These are phyloP conservation scores for Notolepis coatsorum DNA, from an alignment of 2,797 vertebrate genomes.

Conservation along the genomic window DNA sequence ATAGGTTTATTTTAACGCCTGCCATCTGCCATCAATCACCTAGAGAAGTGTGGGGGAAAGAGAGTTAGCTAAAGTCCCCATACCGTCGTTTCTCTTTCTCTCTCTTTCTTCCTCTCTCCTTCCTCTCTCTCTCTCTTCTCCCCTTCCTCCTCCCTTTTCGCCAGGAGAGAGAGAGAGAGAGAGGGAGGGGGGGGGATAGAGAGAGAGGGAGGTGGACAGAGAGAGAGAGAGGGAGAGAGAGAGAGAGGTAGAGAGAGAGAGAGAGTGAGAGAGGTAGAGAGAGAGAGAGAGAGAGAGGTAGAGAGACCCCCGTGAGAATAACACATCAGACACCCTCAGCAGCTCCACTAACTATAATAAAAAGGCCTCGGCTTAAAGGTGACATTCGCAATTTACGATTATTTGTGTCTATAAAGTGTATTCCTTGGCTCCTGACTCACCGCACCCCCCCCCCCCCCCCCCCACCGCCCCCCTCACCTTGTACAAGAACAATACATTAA, in stretches of 20 bases:
- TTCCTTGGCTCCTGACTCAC: slow-evolving; percentile 96
- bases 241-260: neutral
- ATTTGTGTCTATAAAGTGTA: slow-evolving; percentile 99
- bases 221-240: neutral
- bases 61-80: slow-evolving; percentile 81
- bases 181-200: slow-evolving; percentile 23
- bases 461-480: slow-evolving; percentile 16
- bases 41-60: slow-evolving; percentile 88
- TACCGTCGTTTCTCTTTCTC: neutral
- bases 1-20: slow-evolving; percentile 97
- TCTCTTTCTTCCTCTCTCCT: slow-evolving; percentile 15
- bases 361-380: slow-evolving; percentile 99
- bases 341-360: slow-evolving; percentile 99
- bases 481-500: slow-evolving; percentile 95
- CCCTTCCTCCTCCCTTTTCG: slow-evolving; percentile 23
- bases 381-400: slow-evolving; percentile 99
- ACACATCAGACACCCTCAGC: slow-evolving; percentile 97
- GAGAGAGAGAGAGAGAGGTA: too few species aligned
- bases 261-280: neutral
- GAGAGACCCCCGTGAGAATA: slow-evolving; percentile 88
- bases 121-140: neutral
- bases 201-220: neutral
- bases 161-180: slow-evolving; percentile 59
- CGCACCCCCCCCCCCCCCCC: slow-evolving; percentile 61
- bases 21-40: slow-evolving; percentile 96